Evolutionary conservation across 2,797 vertebrate genomes (phyloP), one percentile per base, ranked within the genome.

Genomic region (Lagorchestes hirsutus): DNA sequence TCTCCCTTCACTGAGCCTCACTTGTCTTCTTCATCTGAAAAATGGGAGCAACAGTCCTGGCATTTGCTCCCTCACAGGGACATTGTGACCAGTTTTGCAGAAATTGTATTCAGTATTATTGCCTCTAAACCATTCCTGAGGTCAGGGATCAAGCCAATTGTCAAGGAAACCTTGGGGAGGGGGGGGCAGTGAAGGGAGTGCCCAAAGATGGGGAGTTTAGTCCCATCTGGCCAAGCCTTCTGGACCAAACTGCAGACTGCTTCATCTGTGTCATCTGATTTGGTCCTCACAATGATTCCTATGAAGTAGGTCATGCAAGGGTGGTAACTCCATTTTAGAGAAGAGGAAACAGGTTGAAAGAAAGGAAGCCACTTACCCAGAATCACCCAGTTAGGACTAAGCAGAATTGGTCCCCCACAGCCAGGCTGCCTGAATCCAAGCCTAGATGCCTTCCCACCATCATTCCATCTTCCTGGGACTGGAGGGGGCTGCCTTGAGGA

Each of bases 291-390:
- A 74, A 18, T 46, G 74, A 82, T 8, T 10, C 18, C 18, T 40
- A 22, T 46, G 74, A 46, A 3, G 22, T 27, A 27, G 9, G 74
- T 27, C 12, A 27, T 27, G 3, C 8, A 24, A 82, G 18, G 40
- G 40, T 24, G 74, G 18, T 59, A 31, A 34, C 59, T 34, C 31
- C 59, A 67, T 54, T 94, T 62, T 59, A 95, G 31, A 92, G 54
- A 54, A 55, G 46, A 97, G 96, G 94, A 97, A 92, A 94, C 29
- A 95, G 92, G 94, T n/a, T 92, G 0, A 2, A 92, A 93, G 96
- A 96, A 95, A 50, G 62, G 93, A 97, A 96, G 91, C 95, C 52
- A 95, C 90, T 93, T 96, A 74, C 12, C 40, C 90, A 31, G 56
- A 92, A 95, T 97, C 97, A 97, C 46, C 29, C 1, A 92, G 56